phyloP scores from a whole-genome alignment of 1,140 invertebrate genomes.

The Leguminivora glycinivorella region DNA sequence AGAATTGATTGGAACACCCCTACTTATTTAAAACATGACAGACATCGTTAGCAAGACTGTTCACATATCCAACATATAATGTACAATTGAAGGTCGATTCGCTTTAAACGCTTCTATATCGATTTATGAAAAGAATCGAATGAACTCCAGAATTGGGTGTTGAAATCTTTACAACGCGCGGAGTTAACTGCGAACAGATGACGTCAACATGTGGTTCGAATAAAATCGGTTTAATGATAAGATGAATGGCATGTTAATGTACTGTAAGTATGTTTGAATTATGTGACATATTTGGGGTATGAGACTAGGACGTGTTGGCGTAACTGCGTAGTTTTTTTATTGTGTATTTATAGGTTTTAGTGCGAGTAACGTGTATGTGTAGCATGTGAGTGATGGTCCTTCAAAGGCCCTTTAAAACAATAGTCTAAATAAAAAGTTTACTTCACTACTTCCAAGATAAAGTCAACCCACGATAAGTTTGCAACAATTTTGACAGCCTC shows the following conservation, averaged over 20 bases:
- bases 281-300: slow-evolving; percentile 16
- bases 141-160: slow-evolving; percentile 1
- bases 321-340: background rate
- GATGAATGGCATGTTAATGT: slow-evolving; percentile 11
- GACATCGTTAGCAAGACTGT: no score
- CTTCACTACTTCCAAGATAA: no score
- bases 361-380: background rate
- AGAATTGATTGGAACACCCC: no score
- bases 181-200: slow-evolving; percentile 16
- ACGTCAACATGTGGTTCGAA: slow-evolving; percentile 16
- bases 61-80: no score
- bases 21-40: no score
- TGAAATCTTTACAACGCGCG: background rate
- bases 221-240: slow-evolving; percentile 24
- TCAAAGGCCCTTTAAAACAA: background rate
- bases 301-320: background rate
- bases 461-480: no score
- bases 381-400: background rate
- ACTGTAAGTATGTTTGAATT: background rate
- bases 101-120: background rate
- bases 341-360: background rate
- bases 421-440: no score
- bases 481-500: no score
- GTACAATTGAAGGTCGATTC: background rate
- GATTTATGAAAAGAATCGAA: slow-evolving; percentile 10